Evolutionary conservation across 2,888 invertebrate species (phyloP).

Genomic region (Apodemia mormo): DNA sequence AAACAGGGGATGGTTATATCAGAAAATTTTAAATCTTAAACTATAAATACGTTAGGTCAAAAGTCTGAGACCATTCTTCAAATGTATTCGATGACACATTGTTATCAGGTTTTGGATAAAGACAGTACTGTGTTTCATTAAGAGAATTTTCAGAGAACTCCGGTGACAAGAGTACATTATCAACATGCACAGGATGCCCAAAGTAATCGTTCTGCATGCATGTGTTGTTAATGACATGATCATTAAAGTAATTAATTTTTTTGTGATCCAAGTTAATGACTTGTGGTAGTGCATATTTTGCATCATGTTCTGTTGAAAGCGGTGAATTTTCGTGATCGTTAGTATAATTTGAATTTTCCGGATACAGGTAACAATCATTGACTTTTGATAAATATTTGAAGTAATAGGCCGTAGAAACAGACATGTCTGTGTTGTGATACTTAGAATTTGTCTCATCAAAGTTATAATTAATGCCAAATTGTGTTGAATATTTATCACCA

Average conservation of each 20-base stretch:
- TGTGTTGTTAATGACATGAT: background rate
- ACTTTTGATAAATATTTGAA: background rate
- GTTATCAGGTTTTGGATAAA: background rate
- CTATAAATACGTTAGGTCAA: slow-evolving; percentile 2
- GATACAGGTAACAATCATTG: background rate
- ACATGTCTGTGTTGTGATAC: background rate
- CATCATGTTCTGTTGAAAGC: background rate
- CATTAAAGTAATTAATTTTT: background rate
- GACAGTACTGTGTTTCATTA: background rate
- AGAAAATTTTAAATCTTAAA: no score
- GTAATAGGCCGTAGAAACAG: background rate
- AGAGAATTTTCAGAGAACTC: background rate
- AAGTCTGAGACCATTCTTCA: background rate
- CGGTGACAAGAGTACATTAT: background rate
- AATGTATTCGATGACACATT: slow-evolving; percentile 34
- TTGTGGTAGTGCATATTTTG: background rate
- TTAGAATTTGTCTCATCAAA: background rate
- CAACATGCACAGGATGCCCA: background rate
- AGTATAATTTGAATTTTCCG: background rate
- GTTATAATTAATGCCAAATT: background rate
- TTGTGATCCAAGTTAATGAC: background rate
- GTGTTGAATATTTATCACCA: background rate
- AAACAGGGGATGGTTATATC: no score
- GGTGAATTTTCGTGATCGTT: background rate
- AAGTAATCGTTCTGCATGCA: background rate